Base-by-base conservation (phyloP, 1,140 invertebrate species). In the Ceratina australensis region DNA sequence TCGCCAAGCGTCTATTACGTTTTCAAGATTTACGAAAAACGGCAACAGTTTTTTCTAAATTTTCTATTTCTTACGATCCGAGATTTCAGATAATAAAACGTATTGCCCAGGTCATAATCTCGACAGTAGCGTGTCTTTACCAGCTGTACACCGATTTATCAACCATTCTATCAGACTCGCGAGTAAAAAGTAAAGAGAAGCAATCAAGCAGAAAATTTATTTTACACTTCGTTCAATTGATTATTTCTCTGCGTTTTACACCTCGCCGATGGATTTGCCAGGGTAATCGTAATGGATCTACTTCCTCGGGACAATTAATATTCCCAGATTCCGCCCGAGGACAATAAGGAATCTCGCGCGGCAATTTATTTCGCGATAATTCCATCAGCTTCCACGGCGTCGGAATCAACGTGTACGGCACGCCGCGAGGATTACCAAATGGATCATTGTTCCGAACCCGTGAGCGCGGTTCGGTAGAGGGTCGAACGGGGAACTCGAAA, bases 381-480 rank as follows among this genome's bases (percentile, higher is more conserved):
- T 28, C 22, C 63, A 20, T 67, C 33, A 26, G 72, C 52, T 28
- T 50, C 52, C 74, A 3, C 26, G 20, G 49, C 42, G 24, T 33
- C 57, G 24, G 16, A 64, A 63, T 50, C 22, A 26, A 10, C 20
- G 2, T 12, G 61, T 18, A 18, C n/a, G 10, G 18, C 28, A 26
- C 42, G 47, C 18, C 24, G 1, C 8, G 28, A 26, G 47, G 59
- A 47, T 69, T 26, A 33, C 49, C 66, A 50, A 71, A 77, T 77
- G 74, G 74, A 77, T 77, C 74, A 77, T 77, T 77, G 74, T 77
- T 77, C 54, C 10, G 24, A 47, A 10, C 64, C 13, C 59, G 20
- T 18, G 28, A 24, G 60, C n/a, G 28, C 18, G 56, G 26, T 28
- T 49, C 22, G 47, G 12, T 61, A 59, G 54, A 78, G 57, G 72